Percentiles rank a stretch among this genome's conserved stretches.
Evolutionary conservation across 1,140 invertebrate genomes (phyloP).

Genomic region (Pogonus chalceus): DNA sequence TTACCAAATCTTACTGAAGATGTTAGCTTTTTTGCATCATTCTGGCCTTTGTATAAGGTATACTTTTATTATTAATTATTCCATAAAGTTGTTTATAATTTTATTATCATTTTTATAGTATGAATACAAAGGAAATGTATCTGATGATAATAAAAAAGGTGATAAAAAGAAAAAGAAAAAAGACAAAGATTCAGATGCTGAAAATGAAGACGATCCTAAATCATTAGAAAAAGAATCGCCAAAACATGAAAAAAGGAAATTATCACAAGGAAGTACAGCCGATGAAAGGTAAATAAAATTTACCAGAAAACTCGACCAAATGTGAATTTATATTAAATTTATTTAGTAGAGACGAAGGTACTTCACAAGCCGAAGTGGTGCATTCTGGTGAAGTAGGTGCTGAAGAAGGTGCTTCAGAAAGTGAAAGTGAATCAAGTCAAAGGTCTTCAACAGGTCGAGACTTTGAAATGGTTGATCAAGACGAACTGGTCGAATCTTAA

Average conservation of each 20-base stretch:
- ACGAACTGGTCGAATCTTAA: constrained; percentile 39
- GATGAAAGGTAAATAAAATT: constrained; percentile 14
- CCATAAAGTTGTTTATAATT: not conserved
- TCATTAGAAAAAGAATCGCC: constrained; percentile 24
- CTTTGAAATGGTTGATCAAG: constrained; percentile 65
- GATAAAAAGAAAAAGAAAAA: constrained; percentile 72
- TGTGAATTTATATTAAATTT: no score
- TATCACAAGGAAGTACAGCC: constrained; percentile 6
- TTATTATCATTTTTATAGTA: constrained; percentile 44
- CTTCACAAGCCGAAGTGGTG: not conserved
- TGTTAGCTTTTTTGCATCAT: constrained; percentile 97
- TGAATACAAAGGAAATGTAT: constrained; percentile 57
- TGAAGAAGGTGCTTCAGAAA: constrained; percentile 42
- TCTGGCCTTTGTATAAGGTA: constrained; percentile 93
- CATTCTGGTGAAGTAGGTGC: constrained; percentile 11
- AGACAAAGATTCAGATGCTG: constrained; percentile 63
- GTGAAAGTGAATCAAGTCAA: constrained; percentile 56
- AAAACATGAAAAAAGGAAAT: constrained; percentile 19
- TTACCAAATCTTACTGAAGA: constrained; percentile 97
- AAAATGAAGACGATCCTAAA: constrained; percentile 43
- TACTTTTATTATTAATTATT: constrained; percentile 18
- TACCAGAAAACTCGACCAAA: no score
- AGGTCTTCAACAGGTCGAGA: constrained; percentile 68
- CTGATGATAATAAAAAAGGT: constrained; percentile 42
- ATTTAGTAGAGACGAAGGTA: not conserved